Base-by-base conservation (phyloP, 2,113 vertebrate species). In the Copsychus sechellarum region DNA sequence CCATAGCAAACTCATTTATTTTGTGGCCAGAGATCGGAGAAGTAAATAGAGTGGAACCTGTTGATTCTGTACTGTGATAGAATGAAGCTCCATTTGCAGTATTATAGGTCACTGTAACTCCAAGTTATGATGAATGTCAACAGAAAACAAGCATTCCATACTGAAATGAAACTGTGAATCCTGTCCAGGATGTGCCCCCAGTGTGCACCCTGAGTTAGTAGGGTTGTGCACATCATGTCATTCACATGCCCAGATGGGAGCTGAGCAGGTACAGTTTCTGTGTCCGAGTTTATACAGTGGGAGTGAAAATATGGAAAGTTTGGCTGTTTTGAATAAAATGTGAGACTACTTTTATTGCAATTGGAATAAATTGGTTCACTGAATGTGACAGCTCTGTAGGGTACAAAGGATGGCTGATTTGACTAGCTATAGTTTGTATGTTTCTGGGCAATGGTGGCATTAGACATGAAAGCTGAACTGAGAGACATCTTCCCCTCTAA, bases 1-100 rank as follows among this genome's bases (percentile, higher is more conserved):
- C 89, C 62, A 82, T 67, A 91, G 60, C 43, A 70, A 95, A 91
- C 66, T 94, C 74, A 86, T 96, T 95, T 94, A 86, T 97, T 92
- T 62, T 90, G 64, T 82, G 74, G 83, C 78, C 71, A 80, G 40
- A 84, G 40, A 87, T 40, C 64, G 65, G 90, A 95, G 85, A 94
- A 93, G 70, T 58, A 87, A 85, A 90, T 22, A 94, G 81, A 81
- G 50, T 88, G 67, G 67, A 92, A 76, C 29, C 66, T 91, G 61
- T 71, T 85, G 65, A 56, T 88, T 54, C 29, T 64, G 14, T 82
- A 13, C 22, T 33, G 42, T 76, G 80, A 56, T 0, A 28, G 60
- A 86, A 71, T 72, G 69, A 78, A 86, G 38, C 74, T 90, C 54
- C 38, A 45, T 88, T 94, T 96, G 74, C 69, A 85, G 79, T 72